These are phyloP conservation scores for Pantherophis alleghaniensis DNA, from an alignment of 2,797 vertebrate species.

Conservation along the genomic window DNA sequence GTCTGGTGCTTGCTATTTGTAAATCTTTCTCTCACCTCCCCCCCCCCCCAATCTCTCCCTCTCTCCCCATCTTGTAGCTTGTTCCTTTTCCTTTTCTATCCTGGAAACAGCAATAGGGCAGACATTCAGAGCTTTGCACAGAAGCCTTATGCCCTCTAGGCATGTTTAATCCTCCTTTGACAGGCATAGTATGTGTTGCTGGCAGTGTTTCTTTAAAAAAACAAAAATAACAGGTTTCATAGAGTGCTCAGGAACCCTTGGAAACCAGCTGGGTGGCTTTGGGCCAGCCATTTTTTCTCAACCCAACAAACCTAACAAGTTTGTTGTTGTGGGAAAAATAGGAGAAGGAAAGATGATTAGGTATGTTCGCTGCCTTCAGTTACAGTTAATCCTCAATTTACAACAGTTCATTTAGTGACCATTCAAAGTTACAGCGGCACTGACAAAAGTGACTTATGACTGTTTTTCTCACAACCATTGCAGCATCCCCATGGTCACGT, in stretches of 20 bases:
- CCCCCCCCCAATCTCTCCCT: background rate
- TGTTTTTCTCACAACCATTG: background rate
- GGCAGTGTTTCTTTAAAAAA: background rate
- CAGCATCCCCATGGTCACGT: background rate
- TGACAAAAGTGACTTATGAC: background rate
- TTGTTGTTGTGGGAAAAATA: background rate
- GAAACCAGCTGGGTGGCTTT: background rate
- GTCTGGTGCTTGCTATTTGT: background rate
- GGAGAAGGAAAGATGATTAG: background rate
- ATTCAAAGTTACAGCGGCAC: background rate
- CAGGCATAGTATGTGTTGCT: background rate
- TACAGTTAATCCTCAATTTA: background rate
- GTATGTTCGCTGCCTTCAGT: background rate
- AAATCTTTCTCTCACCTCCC: background rate
- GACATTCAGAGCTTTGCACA: background rate
- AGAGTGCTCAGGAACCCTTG: background rate
- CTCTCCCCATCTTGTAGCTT: background rate
- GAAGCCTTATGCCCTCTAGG: background rate
- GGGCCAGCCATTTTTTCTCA: background rate
- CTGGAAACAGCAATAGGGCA: background rate
- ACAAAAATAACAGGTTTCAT: background rate
- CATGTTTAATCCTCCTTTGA: background rate
- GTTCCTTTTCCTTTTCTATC: background rate
- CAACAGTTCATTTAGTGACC: background rate
- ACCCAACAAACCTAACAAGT: background rate